Conservation (phyloP, 92 coral and sea anemone genomes). For the Epizoanthus stellaris region DNA sequence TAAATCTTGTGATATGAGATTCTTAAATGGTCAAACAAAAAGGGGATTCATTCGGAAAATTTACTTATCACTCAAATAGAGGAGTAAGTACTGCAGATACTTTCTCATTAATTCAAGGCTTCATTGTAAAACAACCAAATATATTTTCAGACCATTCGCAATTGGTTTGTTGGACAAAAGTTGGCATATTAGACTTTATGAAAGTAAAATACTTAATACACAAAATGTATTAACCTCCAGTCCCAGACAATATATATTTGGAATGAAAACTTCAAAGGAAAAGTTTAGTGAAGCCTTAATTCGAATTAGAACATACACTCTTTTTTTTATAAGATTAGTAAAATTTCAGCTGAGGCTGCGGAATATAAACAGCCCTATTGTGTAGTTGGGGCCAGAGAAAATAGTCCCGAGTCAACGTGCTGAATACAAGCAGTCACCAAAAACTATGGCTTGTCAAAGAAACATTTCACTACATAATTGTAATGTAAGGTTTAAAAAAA, state of each 20-base stretch:
- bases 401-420: conserved; percentile 63
- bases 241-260: too few relatives aligned
- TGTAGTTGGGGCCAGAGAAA: conserved; percentile 62
- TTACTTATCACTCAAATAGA: conserved; percentile 7
- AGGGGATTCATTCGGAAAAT: conserved; percentile 44
- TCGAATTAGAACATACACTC: too few relatives aligned
- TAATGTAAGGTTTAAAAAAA: neutral
- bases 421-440: conserved; percentile 55
- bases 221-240: too few relatives aligned
- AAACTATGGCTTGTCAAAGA: conserved; percentile 59
- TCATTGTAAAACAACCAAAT: neutral
- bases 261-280: too few relatives aligned
- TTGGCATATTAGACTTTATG: too few relatives aligned
- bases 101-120: conserved; percentile 4
- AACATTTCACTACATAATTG: conserved; percentile 34
- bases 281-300: too few relatives aligned
- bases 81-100: conserved; percentile 11
- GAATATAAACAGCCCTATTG: too few relatives aligned
- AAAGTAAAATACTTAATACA: too few relatives aligned
- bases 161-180: too few relatives aligned
- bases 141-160: too few relatives aligned
- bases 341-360: too few relatives aligned
- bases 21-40: conserved; percentile 39
- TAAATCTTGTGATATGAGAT: conserved; percentile 42
- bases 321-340: too few relatives aligned